Percentiles rank a stretch among this genome's conserved stretches.
These are phyloP conservation scores for Tipula vernalis DNA, from an alignment of 2,888 invertebrate species.

Conservation along the genomic window DNA sequence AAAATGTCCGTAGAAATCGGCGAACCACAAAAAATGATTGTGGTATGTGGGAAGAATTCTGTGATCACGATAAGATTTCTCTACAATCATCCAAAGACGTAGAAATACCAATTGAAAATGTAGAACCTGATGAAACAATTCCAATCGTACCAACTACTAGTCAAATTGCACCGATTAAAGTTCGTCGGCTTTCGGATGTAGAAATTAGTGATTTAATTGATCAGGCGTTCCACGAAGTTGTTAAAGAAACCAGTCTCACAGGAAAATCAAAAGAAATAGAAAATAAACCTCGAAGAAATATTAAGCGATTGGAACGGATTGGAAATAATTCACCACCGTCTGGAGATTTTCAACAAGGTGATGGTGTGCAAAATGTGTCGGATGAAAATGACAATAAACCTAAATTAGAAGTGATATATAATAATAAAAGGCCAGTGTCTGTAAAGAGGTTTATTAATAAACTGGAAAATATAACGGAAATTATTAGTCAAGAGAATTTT, in stretches of 20 bases:
- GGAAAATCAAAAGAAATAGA: neutral
- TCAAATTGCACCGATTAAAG: neutral
- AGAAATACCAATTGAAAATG: neutral
- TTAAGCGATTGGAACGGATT: neutral
- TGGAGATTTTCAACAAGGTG: neutral
- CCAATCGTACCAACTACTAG: neutral
- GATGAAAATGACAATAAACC: neutral
- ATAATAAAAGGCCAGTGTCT: neutral
- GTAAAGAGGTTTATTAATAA: neutral
- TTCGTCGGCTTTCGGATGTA: neutral
- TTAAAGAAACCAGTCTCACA: neutral
- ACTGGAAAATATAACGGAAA: neutral
- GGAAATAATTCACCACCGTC: neutral
- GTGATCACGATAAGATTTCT: neutral
- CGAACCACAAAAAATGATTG: neutral
- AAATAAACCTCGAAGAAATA: neutral
- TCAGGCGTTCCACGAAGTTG: neutral
- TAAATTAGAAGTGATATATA: neutral
- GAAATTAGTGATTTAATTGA: neutral
- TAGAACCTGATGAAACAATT: neutral
- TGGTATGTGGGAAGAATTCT: neutral
- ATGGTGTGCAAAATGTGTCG: neutral
- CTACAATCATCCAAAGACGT: neutral
- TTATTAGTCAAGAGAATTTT: neutral
- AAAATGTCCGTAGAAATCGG: neutral